These are phyloP conservation scores for Drosophila azteca DNA, from an alignment of 1,140 invertebrate genomes.

Conservation along the genomic window DNA sequence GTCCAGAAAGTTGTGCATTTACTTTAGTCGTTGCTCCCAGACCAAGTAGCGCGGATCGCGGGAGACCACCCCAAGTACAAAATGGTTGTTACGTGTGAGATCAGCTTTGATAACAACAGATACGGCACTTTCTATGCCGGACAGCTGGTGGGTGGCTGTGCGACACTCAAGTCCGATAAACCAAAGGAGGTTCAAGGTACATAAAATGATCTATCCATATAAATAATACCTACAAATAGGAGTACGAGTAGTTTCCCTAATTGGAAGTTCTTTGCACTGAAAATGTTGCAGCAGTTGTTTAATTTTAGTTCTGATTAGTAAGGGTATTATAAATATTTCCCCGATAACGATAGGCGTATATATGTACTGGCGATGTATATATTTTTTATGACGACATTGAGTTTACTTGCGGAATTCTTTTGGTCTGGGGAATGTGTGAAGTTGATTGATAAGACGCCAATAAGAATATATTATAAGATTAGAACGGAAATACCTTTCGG, in stretches of 20 bases:
- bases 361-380: constrained; percentile 14
- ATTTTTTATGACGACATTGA: constrained; percentile 67
- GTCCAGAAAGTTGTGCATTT: constrained; percentile 47
- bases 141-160: constrained; percentile 84
- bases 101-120: constrained; percentile 84
- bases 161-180: constrained; percentile 84
- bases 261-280: background rate
- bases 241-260: too few relatives aligned
- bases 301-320: constrained; percentile 21
- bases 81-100: constrained; percentile 81
- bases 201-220: background rate
- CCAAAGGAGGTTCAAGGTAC: constrained; percentile 84
- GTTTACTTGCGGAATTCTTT: constrained; percentile 48
- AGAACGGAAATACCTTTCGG: background rate
- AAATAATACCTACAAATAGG: too few relatives aligned
- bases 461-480: constrained; percentile 26
- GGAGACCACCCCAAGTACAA: constrained; percentile 2
- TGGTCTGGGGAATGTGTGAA: constrained; percentile 19
- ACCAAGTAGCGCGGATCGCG: constrained; percentile 15
- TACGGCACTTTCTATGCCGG: constrained; percentile 85
- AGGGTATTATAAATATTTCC: constrained; percentile 56
- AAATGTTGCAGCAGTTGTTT: constrained; percentile 7
- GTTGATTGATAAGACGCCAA: constrained; percentile 42
- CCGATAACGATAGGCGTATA: constrained; percentile 51
- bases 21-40: constrained; percentile 58